Percentiles rank a stretch among this genome's conserved stretches.
phyloP scores from a whole-genome alignment of 1,140 invertebrate species.

The Hetaerina americana region DNA sequence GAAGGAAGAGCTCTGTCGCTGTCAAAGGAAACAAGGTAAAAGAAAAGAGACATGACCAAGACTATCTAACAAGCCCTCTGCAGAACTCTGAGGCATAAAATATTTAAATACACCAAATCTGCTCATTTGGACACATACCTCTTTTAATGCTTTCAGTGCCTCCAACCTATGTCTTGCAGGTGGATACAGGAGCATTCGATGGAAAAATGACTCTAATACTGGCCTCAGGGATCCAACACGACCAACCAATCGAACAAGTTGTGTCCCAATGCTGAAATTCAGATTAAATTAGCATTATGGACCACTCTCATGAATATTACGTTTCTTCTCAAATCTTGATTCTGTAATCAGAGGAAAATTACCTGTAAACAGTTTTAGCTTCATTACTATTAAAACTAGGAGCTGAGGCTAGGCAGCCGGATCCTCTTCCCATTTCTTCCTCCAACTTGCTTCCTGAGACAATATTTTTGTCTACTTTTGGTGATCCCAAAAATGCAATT shows the following conservation, averaged over 20 bases:
- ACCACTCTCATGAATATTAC: neutral
- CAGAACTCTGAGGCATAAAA: no score
- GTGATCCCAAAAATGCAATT: slow-evolving; percentile 72
- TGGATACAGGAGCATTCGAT: slow-evolving; percentile 79
- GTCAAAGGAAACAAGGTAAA: no score
- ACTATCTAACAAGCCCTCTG: no score
- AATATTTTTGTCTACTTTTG: slow-evolving; percentile 57
- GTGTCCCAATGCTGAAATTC: slow-evolving; percentile 68
- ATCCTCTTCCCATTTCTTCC: slow-evolving; percentile 44
- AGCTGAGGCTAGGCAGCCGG: slow-evolving; percentile 52
- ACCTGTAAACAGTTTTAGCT: slow-evolving; percentile 78
- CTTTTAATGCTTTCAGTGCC: slow-evolving; percentile 64
- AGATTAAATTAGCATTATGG: neutral
- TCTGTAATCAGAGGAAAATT: slow-evolving; percentile 17
- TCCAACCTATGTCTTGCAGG: slow-evolving; percentile 70
- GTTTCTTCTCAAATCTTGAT: slow-evolving; percentile 10
- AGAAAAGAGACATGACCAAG: no score
- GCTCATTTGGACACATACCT: no score
- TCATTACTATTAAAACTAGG: slow-evolving; percentile 63
- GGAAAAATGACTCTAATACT: slow-evolving; percentile 81
- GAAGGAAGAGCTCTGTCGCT: no score
- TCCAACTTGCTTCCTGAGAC: slow-evolving; percentile 46
- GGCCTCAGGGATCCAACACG: slow-evolving; percentile 68
- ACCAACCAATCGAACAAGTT: slow-evolving; percentile 74
- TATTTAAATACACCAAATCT: no score